These are phyloP conservation scores for Hypanus sabinus DNA, from an alignment of 2,113 vertebrate species.

Conservation along the genomic window DNA sequence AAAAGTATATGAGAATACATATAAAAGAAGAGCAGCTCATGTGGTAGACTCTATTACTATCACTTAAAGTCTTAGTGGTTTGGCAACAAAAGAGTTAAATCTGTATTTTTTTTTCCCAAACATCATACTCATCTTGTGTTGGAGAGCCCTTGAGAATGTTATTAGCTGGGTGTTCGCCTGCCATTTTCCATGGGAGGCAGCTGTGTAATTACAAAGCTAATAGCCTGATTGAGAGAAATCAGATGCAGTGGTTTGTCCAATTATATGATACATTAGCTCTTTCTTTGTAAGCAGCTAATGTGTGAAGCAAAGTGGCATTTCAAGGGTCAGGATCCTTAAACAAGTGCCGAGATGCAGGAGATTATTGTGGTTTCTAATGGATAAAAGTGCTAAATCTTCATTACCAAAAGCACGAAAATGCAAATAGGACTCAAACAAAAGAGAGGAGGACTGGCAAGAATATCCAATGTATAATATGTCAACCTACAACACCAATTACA, in stretches of 20 bases:
- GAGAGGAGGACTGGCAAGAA: slow-evolving; percentile 78
- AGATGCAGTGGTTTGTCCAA: slow-evolving; percentile 99
- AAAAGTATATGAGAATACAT: neutral
- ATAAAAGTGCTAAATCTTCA: slow-evolving; percentile 96
- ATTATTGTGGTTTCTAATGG: slow-evolving; percentile 83
- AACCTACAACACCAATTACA: slow-evolving; percentile 90
- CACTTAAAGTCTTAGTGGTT: slow-evolving; percentile 46
- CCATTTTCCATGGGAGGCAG: slow-evolving; percentile 95
- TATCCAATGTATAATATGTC: slow-evolving; percentile 83
- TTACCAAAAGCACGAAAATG: slow-evolving; percentile 90
- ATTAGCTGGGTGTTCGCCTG: slow-evolving; percentile 97
- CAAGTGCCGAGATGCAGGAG: slow-evolving; percentile 76
- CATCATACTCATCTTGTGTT: slow-evolving; percentile 90
- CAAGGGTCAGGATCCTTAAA: slow-evolving; percentile 98
- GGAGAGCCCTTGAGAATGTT: slow-evolving; percentile 99
- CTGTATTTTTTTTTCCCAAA: slow-evolving; percentile 69
- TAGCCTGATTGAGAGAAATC: slow-evolving; percentile 99
- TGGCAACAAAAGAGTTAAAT: slow-evolving; percentile 79
- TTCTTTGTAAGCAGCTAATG: slow-evolving; percentile 99
- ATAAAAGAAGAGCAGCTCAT: neutral
- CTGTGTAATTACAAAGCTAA: slow-evolving; percentile 99
- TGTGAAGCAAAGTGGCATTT: slow-evolving; percentile 98
- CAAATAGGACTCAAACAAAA: slow-evolving; percentile 80
- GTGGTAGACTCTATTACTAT: neutral
- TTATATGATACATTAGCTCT: slow-evolving; percentile 99